These are phyloP conservation scores for Limosa lapponica DNA, from an alignment of 2,797 vertebrate genomes.

Conservation along the genomic window DNA sequence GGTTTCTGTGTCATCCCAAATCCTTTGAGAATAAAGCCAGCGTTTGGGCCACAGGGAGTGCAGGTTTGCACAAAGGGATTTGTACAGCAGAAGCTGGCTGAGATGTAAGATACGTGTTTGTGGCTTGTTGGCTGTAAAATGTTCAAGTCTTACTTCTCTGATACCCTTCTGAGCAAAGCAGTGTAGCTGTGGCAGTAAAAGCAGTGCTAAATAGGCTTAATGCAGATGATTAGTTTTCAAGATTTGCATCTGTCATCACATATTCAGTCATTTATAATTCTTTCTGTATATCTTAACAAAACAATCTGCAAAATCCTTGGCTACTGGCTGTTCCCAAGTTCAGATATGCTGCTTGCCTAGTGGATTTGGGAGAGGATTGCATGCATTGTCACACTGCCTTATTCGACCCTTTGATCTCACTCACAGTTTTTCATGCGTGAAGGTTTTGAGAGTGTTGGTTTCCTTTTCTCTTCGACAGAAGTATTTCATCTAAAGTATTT, in stretches of 20 bases:
- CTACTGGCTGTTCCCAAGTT: neutral
- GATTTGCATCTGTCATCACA: neutral
- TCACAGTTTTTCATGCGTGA: neutral
- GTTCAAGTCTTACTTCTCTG: neutral
- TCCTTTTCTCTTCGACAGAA: neutral
- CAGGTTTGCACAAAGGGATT: neutral
- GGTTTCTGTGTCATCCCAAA: neutral
- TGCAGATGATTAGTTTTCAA: neutral
- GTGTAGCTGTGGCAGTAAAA: neutral
- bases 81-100: neutral
- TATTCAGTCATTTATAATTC: slow-evolving; percentile 19
- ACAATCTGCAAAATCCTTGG: neutral
- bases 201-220: neutral
- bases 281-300: neutral
- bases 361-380: slow-evolving; percentile 2
- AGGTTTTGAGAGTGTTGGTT: neutral
- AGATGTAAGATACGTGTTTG: neutral
- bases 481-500: neutral
- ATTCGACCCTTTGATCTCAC: neutral
- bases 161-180: neutral
- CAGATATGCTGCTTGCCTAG: neutral
- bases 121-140: neutral
- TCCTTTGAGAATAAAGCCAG: neutral
- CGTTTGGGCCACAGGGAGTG: neutral
- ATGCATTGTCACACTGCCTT: neutral